Base-by-base conservation (phyloP, 2,113 vertebrate genomes). In the Bubalus kerabau region DNA sequence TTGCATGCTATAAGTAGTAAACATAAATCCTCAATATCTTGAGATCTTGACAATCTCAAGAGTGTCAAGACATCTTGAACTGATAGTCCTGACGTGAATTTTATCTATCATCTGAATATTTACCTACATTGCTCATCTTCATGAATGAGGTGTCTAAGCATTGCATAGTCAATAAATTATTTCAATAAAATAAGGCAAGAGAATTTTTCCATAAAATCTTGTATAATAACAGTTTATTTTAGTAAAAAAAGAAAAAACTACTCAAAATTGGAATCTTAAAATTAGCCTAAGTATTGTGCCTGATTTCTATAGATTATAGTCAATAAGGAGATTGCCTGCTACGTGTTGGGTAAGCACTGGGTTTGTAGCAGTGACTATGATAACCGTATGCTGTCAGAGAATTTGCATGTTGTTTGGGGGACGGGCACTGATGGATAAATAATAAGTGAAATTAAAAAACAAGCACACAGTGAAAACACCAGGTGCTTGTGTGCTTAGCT, bases 141-240 rank as follows among this genome's bases (percentile, higher is more conserved):
- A 7, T 95, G 78, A 8, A 43, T 93, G 17, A 5, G 78, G 17
- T 89, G 32, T 93, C 78, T 95, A 95, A 95, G 62, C 40, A 87
- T 60, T 95, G 9, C 9, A 59, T 84, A 83, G 81, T 85, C 94
- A 80, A 57, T 90, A 76, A 97, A 60, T 94, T 96, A 88, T 96
- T 96, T 96, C 80, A 94, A 11, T 94, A 94, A 95, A 92, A 90
- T 80, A 87, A 96, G 54, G 30, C 48, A 87, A 92, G 82, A 92
- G 48, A 98, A 93, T 94, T 91, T 87, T 30, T 32, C 32, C 40
- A 87, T 40, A 91, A 85, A 96, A 86, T 83, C 7, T 74, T 88
- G 1, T 95, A 28, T 74, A 92, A 43, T 56, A 91, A n/a, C 30
- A 94, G 28, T 67, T 95, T 87, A 43, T 56, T 87, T 93, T 92